phyloP scores from a whole-genome alignment of 1,140 invertebrate genomes.

The Aphis craccivora region DNA sequence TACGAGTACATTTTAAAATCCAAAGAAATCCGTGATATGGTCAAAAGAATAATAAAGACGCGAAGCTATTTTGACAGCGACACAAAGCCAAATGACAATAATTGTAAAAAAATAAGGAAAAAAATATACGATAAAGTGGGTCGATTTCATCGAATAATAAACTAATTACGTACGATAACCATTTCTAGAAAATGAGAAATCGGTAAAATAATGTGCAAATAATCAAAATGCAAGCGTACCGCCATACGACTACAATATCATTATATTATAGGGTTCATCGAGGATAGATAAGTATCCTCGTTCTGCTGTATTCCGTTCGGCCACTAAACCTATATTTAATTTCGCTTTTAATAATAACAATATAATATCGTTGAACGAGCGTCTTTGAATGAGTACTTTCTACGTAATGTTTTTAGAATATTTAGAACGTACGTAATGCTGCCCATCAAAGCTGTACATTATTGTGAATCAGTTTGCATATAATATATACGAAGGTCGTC shows the following conservation, averaged over 20 bases:
- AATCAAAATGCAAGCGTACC: background rate
- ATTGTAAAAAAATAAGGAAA: background rate
- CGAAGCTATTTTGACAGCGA: background rate
- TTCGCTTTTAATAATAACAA: background rate
- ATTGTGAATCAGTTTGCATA: background rate
- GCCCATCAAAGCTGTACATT: background rate
- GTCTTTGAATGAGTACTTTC: slow-evolving; percentile 2
- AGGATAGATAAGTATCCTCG: background rate
- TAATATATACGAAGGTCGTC: background rate
- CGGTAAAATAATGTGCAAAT: background rate
- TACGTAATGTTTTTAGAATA: background rate
- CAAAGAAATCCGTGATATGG: background rate
- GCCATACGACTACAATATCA: background rate
- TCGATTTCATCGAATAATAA: slow-evolving; percentile 30
- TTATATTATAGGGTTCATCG: background rate
- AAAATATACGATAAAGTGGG: background rate
- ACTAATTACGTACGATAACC: background rate
- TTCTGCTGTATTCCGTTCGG: background rate
- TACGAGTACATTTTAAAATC: background rate
- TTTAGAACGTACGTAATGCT: background rate
- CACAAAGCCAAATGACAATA: slow-evolving; percentile 34
- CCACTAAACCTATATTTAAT: background rate
- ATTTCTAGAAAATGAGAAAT: slow-evolving; percentile 12
- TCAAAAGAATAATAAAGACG: background rate
- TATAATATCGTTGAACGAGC: background rate